These are phyloP conservation scores for Tetraneura akinire DNA, from an alignment of 1,140 invertebrate species.

Conservation along the genomic window DNA sequence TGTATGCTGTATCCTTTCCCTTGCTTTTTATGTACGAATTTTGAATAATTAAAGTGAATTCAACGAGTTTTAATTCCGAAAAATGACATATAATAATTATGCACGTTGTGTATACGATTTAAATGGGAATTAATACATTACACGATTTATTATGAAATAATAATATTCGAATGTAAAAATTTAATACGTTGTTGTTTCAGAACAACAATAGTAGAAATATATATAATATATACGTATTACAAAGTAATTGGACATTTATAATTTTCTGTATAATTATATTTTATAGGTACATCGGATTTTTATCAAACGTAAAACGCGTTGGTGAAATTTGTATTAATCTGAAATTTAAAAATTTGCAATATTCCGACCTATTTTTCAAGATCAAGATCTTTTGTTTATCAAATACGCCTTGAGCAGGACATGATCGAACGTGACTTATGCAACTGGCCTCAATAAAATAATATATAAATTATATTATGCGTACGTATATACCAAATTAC, in stretches of 20 bases:
- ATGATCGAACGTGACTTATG: constrained; percentile 28
- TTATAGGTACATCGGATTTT: background rate
- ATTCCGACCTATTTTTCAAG: constrained; percentile 39
- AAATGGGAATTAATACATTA: too few species aligned
- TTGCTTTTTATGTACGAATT: too few species aligned
- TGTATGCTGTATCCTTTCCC: too few species aligned
- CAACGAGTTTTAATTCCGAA: too few species aligned
- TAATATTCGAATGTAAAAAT: too few species aligned
- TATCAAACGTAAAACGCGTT: too few species aligned
- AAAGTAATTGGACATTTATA: too few species aligned
- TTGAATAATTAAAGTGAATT: too few species aligned
- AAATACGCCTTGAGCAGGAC: constrained; percentile 12
- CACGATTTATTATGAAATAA: too few species aligned
- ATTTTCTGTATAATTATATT: background rate
- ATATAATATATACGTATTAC: background rate
- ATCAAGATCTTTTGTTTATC: constrained; percentile 45
- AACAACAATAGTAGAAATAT: background rate
- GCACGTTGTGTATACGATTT: too few species aligned
- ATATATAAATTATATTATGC: background rate
- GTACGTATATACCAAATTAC: background rate
- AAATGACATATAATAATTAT: too few species aligned
- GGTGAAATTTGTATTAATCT: too few species aligned
- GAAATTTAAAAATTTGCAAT: background rate
- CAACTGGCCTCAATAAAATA: constrained; percentile 3
- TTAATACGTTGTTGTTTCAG: background rate